These are phyloP conservation scores for Xylota sylvarum DNA, from an alignment of 2,888 invertebrate species.

Conservation along the genomic window DNA sequence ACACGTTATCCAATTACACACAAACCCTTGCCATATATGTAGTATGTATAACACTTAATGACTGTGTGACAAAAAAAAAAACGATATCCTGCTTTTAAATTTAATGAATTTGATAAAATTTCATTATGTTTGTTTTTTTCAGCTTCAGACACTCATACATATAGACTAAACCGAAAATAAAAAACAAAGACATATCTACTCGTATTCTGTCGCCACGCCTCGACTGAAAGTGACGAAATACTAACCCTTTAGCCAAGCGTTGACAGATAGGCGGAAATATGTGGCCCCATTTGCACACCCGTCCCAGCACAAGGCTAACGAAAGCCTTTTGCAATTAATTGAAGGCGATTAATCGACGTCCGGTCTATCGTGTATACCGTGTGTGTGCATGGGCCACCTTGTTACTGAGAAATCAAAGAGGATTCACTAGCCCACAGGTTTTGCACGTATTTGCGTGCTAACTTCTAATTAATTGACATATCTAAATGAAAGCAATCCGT, in stretches of 20 bases:
- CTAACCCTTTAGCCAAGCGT: slow-evolving; percentile 64
- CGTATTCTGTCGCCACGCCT: slow-evolving; percentile 23
- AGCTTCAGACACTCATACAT: not conserved
- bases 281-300: slow-evolving; percentile 57
- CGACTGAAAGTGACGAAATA: slow-evolving; percentile 47
- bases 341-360: slow-evolving; percentile 64
- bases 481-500: slow-evolving; percentile 62
- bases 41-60: slow-evolving; percentile 1
- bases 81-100: slow-evolving; percentile 35
- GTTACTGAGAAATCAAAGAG: slow-evolving; percentile 61
- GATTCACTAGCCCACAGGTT: slow-evolving; percentile 55
- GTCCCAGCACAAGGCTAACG: slow-evolving; percentile 50
- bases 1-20: slow-evolving; percentile 35
- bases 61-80: slow-evolving; percentile 38
- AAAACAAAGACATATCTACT: slow-evolving; percentile 6
- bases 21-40: not conserved
- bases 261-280: slow-evolving; percentile 67
- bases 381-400: slow-evolving; percentile 27
- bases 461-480: slow-evolving; percentile 71
- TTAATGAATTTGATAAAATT: slow-evolving; percentile 52
- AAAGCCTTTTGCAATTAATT: slow-evolving; percentile 69
- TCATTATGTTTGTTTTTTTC: not conserved
- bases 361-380: slow-evolving; percentile 38
- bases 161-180: not conserved
- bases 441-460: slow-evolving; percentile 67